phyloP scores from a whole-genome alignment of 2,797 vertebrate genomes.

The Rhodeus uyekii region DNA sequence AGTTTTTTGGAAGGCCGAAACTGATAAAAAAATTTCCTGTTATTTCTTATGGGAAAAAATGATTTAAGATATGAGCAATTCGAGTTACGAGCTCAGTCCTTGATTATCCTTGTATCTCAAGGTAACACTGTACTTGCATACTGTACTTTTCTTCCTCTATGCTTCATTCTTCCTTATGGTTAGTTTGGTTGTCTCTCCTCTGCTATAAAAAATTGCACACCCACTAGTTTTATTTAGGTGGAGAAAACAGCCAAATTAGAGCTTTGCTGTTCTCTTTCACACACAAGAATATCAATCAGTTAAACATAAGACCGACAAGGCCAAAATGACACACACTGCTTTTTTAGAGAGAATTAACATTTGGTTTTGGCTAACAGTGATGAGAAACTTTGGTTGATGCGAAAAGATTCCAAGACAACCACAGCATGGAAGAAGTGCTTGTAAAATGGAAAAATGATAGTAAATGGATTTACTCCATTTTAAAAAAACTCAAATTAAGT shows the following conservation, averaged over 20 bases:
- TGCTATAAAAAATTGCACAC: slow-evolving; percentile 59
- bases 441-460: slow-evolving; percentile 59
- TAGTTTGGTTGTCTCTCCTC: slow-evolving; percentile 36
- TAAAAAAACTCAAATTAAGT: slow-evolving; percentile 42
- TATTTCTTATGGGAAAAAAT: too few relatives aligned
- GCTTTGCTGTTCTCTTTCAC: slow-evolving; percentile 48
- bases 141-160: background rate
- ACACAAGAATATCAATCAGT: slow-evolving; percentile 51
- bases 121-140: too few relatives aligned
- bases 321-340: slow-evolving; percentile 54
- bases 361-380: slow-evolving; percentile 23
- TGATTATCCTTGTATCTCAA: too few relatives aligned
- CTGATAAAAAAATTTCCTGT: too few relatives aligned
- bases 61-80: too few relatives aligned
- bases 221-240: slow-evolving; percentile 46
- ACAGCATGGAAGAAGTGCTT: slow-evolving; percentile 50
- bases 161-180: background rate
- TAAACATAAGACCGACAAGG: slow-evolving; percentile 49
- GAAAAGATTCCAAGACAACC: slow-evolving; percentile 44
- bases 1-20: too few relatives aligned
- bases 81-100: too few relatives aligned
- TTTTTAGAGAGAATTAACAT: slow-evolving; percentile 30
- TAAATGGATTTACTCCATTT: slow-evolving; percentile 50
- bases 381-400: slow-evolving; percentile 10
- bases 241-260: slow-evolving; percentile 55